Percentiles rank a stretch among this genome's conserved stretches.
phyloP scores from a whole-genome alignment of 2,113 vertebrate species.

The Lophius piscatorius region DNA sequence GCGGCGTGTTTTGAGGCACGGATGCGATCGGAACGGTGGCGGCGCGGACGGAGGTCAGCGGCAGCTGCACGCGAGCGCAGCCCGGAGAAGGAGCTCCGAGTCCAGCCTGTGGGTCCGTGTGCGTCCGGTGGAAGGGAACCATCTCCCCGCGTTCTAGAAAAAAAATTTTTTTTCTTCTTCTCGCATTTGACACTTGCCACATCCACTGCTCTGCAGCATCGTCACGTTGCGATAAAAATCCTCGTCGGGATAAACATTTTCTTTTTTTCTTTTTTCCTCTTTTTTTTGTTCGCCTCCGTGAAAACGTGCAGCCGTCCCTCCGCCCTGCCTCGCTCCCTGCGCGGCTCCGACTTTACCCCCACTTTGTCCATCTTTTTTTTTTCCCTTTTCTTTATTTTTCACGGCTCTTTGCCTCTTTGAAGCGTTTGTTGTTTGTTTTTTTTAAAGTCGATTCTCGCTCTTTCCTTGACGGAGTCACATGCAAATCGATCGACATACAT shows the following conservation, averaged over 20 bases:
- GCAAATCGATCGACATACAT: slow-evolving; percentile 82
- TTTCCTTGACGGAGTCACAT: slow-evolving; percentile 81
- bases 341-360: slow-evolving; percentile 66
- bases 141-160: slow-evolving; percentile 42
- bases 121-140: slow-evolving; percentile 69
- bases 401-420: slow-evolving; percentile 67
- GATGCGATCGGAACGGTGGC: slow-evolving; percentile 46
- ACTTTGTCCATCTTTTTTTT: slow-evolving; percentile 70
- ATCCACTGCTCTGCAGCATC: slow-evolving; percentile 61
- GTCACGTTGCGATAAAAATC: slow-evolving; percentile 65
- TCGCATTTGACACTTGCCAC: slow-evolving; percentile 65
- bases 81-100: slow-evolving; percentile 78
- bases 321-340: slow-evolving; percentile 77
- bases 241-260: slow-evolving; percentile 68
- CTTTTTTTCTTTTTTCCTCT: slow-evolving; percentile 68
- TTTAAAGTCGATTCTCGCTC: slow-evolving; percentile 75
- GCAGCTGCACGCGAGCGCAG: slow-evolving; percentile 76
- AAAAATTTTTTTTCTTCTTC: slow-evolving; percentile 41
- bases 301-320: slow-evolving; percentile 75
- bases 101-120: slow-evolving; percentile 82
- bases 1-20: slow-evolving; percentile 68
- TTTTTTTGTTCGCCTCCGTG: no score
- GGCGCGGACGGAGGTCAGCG: slow-evolving; percentile 72
- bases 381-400: slow-evolving; percentile 72
- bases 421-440: slow-evolving; percentile 49